These are phyloP conservation scores for Bombus difficillimus DNA, from an alignment of 1,140 invertebrate species.

Conservation along the genomic window DNA sequence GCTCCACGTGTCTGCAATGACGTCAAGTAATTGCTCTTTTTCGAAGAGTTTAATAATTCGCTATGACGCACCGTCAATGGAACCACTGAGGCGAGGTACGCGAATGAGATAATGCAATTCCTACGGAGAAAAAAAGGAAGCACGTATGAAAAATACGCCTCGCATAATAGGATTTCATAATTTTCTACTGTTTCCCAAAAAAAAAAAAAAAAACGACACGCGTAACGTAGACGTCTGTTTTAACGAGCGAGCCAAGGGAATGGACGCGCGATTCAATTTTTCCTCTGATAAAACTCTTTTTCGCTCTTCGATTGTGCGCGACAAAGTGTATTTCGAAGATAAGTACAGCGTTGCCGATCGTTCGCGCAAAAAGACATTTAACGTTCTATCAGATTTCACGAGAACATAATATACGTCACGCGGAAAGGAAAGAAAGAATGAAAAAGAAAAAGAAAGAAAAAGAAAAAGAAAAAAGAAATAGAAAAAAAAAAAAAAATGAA, in stretches of 20 bases:
- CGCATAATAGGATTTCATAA: slow-evolving; percentile 7
- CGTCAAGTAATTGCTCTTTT: slow-evolving; percentile 57
- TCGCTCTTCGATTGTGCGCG: neutral
- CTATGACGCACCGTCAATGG: slow-evolving; percentile 35
- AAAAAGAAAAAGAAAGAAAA: neutral
- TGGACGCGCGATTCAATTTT: slow-evolving; percentile 2
- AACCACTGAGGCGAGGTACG: slow-evolving; percentile 37
- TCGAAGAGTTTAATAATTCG: slow-evolving; percentile 54
- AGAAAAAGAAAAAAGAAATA: neutral
- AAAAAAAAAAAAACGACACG: neutral
- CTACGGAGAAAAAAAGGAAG: neutral
- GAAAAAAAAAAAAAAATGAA: neutral
- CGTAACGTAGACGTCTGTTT: neutral
- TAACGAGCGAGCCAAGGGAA: slow-evolving; percentile 1
- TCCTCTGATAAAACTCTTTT: slow-evolving; percentile 10
- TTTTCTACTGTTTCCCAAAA: neutral
- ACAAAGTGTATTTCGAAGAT: slow-evolving; percentile 5
- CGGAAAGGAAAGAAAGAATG: neutral
- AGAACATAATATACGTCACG: slow-evolving; percentile 9
- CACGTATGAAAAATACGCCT: neutral
- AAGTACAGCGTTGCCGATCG: slow-evolving; percentile 8
- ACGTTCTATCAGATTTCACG: slow-evolving; percentile 19
- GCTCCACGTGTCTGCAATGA: slow-evolving; percentile 49
- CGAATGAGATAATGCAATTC: slow-evolving; percentile 47
- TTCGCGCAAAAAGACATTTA: neutral